Evolutionary conservation across 2,113 vertebrate species (phyloP).

Genomic region (Ranitomeya imitator): DNA sequence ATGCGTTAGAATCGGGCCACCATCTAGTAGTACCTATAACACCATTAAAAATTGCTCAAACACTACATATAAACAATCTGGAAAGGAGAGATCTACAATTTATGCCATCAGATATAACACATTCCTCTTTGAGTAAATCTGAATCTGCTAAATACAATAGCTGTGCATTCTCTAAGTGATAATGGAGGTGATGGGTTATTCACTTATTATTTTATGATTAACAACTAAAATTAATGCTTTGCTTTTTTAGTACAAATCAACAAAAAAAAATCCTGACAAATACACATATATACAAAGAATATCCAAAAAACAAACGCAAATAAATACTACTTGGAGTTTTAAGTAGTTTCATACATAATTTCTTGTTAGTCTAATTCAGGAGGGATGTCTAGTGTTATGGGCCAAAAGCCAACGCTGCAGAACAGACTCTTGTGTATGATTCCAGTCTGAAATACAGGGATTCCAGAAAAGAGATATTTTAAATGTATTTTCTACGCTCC

Average conservation of each 20-base stretch:
- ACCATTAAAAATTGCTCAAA: not conserved
- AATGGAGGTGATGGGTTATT: not conserved
- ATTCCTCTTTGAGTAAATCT: not conserved
- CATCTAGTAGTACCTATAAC: not conserved
- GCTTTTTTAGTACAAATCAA: not conserved
- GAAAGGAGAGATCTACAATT: not conserved
- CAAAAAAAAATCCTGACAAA: not conserved
- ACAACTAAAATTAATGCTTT: not conserved
- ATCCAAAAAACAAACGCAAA: not conserved
- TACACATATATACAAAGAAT: not conserved
- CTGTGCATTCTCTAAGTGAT: not conserved
- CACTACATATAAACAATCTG: not conserved
- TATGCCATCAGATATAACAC: not conserved
- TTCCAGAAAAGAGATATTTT: slow-evolving; percentile 49
- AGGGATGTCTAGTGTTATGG: slow-evolving; percentile 51
- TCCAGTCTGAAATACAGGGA: slow-evolving; percentile 50
- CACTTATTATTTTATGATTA: not conserved
- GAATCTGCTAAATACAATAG: not conserved
- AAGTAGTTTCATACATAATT: slow-evolving; percentile 41
- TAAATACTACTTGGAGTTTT: slow-evolving; percentile 25
- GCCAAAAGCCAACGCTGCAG: slow-evolving; percentile 45
- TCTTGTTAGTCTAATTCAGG: slow-evolving; percentile 12
- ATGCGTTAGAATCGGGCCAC: no score
- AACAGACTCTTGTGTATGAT: slow-evolving; percentile 42
- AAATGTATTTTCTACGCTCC: slow-evolving; percentile 55